Evolutionary conservation across 2,888 invertebrate species (phyloP), one percentile per base, ranked within the genome.

Genomic region (Xiphydria camelus): DNA sequence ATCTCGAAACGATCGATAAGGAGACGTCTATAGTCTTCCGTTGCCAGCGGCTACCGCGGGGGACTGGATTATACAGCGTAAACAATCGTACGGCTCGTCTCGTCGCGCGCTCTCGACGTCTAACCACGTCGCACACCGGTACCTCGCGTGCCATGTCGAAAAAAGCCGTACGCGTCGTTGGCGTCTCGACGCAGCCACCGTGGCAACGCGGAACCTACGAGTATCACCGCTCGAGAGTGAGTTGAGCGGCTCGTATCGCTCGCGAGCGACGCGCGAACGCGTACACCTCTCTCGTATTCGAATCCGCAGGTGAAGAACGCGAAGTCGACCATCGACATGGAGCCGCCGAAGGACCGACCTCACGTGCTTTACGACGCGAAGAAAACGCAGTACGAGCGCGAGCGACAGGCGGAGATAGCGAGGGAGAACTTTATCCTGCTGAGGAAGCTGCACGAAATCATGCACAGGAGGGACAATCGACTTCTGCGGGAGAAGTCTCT

Each of bases 341-440:
- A 59, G 3, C 58, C 72, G 1, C 75, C 74, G 1, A 43, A 50
- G 10, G 45, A 34, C n/a, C 57, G 73, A 31, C 69, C 67, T 2
- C 74, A 75, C 42, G 64, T 74, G 2, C 26, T 53, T 0, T 49
- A 56, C 25, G 63, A 75, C 39, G 74, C 74, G 1, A 73, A 73
- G 12, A 59, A 68, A 15, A 44, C 54, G 20, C 75, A 73, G 44
- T 31, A 73, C 12, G 71, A 75, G 33, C 55, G 59, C 1, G 74
- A 73, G 42, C 58, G 71, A 4, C 73, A 73, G 33, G 61, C 64
- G 4, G 61, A 61, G 10, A 73, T 75, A 12, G 45, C 62, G 1
- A 56, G 63, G 6, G 67, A 74, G 23, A 74, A 75, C 53, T 75
- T 75, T 34, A 70, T 73, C 14, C 59, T 75, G 0, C 39, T 71